Evolutionary conservation across 2,797 vertebrate genomes (phyloP).

Genomic region (Ficedula albicollis): DNA sequence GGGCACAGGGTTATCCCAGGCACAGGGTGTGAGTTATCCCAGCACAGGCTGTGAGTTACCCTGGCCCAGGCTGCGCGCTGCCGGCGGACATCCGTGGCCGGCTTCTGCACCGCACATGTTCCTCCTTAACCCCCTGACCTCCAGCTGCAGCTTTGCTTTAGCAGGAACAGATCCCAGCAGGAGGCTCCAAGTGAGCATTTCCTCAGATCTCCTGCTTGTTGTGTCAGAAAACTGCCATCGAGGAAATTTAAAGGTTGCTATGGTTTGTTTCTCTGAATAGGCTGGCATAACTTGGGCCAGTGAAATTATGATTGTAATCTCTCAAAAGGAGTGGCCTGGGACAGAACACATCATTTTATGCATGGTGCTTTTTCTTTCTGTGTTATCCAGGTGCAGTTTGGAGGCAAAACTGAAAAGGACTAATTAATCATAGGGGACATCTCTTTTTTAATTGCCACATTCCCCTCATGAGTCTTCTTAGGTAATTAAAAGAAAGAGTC

Average conservation of each 20-base stretch:
- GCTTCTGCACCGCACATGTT: not conserved
- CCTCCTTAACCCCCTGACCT: not conserved
- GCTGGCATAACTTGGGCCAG: not conserved
- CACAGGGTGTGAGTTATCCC: too few species aligned
- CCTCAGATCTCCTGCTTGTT: not conserved
- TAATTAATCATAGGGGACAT: not conserved
- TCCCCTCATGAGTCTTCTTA: not conserved
- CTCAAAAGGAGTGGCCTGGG: not conserved
- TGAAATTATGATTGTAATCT: accelerated
- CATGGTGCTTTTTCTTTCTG: not conserved
- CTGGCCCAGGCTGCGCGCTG: not conserved
- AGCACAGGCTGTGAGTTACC: too few species aligned
- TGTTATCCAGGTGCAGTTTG: not conserved
- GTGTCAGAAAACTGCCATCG: not conserved
- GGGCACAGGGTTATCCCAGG: too few species aligned
- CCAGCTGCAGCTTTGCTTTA: not conserved
- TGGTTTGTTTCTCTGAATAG: not conserved
- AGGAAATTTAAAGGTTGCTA: not conserved
- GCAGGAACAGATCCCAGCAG: not conserved
- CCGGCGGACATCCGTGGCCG: accelerated
- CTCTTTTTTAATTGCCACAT: not conserved
- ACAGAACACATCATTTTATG: not conserved
- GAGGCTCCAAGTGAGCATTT: accelerated
- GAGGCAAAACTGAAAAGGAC: not conserved
- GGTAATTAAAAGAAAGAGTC: not conserved